Conservation (phyloP, 2,113 vertebrate species). For the Choloepus hoffmanni region DNA sequence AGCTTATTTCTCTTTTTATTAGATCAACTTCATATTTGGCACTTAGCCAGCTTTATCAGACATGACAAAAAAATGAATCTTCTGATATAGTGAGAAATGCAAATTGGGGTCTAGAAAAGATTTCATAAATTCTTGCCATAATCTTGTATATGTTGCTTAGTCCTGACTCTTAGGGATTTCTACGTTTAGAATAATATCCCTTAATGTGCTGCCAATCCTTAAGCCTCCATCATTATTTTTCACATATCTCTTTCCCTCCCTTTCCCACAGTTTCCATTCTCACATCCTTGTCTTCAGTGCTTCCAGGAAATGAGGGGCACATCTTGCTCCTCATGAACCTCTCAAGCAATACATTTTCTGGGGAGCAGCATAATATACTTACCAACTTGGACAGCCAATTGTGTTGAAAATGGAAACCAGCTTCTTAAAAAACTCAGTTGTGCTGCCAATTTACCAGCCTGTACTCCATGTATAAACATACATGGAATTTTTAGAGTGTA, state of each 20-base stretch:
- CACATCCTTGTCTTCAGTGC: neutral
- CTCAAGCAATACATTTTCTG: neutral
- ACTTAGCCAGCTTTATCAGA: neutral
- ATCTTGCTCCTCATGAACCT: neutral
- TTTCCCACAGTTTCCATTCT: neutral
- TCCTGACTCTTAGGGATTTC: neutral
- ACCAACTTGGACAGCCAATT: neutral
- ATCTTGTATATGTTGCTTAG: neutral
- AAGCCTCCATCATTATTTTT: constrained; percentile 33
- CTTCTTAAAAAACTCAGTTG: neutral
- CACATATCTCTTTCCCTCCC: neutral
- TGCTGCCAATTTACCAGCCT: neutral
- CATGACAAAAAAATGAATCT: neutral
- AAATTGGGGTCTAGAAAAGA: neutral
- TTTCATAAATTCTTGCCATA: neutral
- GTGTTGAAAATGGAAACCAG: constrained; percentile 13
- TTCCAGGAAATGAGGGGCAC: constrained; percentile 27
- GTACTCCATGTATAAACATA: neutral
- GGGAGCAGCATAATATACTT: neutral
- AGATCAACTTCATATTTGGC: constrained; percentile 13
- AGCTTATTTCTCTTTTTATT: neutral
- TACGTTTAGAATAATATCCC: neutral
- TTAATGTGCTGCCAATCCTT: neutral
- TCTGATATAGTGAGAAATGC: neutral
- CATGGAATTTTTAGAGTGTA: neutral